Evolutionary conservation across 2,888 invertebrate genomes (phyloP).

Genomic region (Caenorhabditis sp.): DNA sequence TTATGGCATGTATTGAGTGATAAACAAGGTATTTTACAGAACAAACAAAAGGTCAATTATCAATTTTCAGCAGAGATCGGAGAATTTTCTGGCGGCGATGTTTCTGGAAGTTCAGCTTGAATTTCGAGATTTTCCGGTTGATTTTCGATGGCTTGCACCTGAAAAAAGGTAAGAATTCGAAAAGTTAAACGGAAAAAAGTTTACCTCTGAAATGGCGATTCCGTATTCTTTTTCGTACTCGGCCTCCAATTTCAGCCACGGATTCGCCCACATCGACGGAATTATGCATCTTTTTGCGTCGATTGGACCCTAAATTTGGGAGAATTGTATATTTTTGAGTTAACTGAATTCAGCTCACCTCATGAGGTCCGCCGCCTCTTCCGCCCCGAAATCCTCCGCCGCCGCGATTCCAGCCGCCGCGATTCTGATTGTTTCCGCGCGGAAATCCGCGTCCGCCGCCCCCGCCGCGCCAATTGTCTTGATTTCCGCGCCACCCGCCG

Average conservation of each 20-base stretch:
- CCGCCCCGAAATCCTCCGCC: conserved; percentile 20
- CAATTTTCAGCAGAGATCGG: too few relatives aligned
- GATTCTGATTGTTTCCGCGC: neutral
- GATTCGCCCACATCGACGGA: conserved; percentile 44
- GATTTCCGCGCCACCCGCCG: conserved; percentile 8
- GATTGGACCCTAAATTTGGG: conserved; percentile 10
- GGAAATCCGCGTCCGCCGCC: conserved; percentile 12
- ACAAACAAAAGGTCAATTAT: too few relatives aligned
- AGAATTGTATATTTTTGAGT: neutral
- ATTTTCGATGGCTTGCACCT: too few relatives aligned
- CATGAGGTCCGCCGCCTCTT: conserved; percentile 1
- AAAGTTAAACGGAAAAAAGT: neutral
- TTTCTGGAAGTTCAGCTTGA: too few relatives aligned
- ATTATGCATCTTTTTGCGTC: conserved; percentile 28
- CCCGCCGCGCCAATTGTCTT: neutral
- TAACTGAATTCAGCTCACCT: neutral
- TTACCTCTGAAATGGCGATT: conserved; percentile 14
- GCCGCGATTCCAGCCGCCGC: conserved; percentile 10
- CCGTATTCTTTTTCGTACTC: conserved; percentile 46
- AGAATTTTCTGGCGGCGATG: too few relatives aligned
- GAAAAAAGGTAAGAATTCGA: too few relatives aligned
- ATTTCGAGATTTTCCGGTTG: neutral
- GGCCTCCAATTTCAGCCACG: conserved; percentile 35
- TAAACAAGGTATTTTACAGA: too few relatives aligned
- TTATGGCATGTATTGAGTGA: too few relatives aligned